Evolutionary conservation across 2,888 invertebrate genomes (phyloP).

Genomic region (Arge pagana): DNA sequence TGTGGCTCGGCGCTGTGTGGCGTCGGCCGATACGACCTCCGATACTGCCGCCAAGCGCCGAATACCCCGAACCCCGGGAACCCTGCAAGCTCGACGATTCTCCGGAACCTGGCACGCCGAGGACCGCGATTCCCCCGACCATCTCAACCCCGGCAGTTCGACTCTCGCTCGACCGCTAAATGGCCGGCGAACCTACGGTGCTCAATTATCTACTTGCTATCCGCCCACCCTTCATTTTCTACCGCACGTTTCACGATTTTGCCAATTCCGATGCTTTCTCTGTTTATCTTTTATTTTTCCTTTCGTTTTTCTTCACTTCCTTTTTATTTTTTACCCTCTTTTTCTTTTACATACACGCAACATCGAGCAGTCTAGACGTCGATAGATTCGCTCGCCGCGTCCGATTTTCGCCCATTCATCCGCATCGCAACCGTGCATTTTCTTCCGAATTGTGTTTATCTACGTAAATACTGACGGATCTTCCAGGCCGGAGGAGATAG

Average conservation of each 20-base stretch:
- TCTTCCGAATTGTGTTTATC: too few relatives aligned
- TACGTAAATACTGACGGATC: too few relatives aligned
- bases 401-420: too few relatives aligned
- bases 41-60: conserved; percentile 45
- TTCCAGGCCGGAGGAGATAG: too few relatives aligned
- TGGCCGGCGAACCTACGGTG: conserved; percentile 46
- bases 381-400: too few relatives aligned
- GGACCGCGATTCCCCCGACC: conserved; percentile 24
- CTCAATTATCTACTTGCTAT: conserved; percentile 55
- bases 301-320: neutral
- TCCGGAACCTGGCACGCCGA: too few relatives aligned
- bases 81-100: neutral
- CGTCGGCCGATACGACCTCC: conserved; percentile 52
- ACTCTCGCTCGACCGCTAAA: conserved; percentile 53
- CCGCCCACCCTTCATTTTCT: conserved; percentile 27
- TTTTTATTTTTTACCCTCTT: conserved; percentile 1
- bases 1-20: too few relatives aligned
- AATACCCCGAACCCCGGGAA: conserved; percentile 1
- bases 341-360: neutral
- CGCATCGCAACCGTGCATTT: too few relatives aligned
- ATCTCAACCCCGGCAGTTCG: conserved; percentile 29
- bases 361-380: too few relatives aligned
- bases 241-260: conserved; percentile 20
- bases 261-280: neutral
- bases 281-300: neutral